Conservation (phyloP, 92 coral and sea anemone species). For the Parazoanthus darwini region DNA sequence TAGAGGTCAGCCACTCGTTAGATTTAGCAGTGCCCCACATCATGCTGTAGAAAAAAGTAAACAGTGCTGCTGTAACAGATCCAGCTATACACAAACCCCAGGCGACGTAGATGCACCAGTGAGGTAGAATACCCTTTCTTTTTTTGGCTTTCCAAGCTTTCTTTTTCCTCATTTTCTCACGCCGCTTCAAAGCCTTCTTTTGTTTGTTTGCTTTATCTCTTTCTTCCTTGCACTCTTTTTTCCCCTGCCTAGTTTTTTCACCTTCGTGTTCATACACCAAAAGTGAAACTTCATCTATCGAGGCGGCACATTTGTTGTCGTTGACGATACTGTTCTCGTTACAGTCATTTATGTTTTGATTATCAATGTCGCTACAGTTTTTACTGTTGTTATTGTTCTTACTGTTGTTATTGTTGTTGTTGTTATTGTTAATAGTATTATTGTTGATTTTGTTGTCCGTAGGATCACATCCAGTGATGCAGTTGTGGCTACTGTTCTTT, state of each 20-base stretch:
- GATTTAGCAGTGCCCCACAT: slow-evolving; percentile 81
- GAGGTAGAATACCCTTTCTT: slow-evolving; percentile 41
- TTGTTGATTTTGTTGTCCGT: slow-evolving; percentile 8
- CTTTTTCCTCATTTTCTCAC: background rate
- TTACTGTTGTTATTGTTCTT: background rate
- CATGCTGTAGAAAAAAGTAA: slow-evolving; percentile 76
- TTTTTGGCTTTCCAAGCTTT: background rate
- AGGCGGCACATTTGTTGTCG: background rate
- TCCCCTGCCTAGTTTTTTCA: background rate
- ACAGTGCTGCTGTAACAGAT: slow-evolving; percentile 48
- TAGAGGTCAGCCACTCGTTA: slow-evolving; percentile 62
- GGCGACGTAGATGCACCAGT: slow-evolving; percentile 67
- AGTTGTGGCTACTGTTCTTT: background rate
- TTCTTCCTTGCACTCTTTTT: background rate
- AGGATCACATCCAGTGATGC: background rate
- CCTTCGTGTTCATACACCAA: background rate
- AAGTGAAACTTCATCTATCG: background rate
- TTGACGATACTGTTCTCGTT: background rate
- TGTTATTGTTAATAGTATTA: background rate
- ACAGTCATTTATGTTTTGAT: background rate
- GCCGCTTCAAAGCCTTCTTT: background rate
- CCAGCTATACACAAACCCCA: slow-evolving; percentile 64
- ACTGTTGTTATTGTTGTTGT: background rate
- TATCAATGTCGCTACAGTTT: background rate
- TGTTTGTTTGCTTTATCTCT: background rate